Evolutionary conservation across 2,888 invertebrate genomes (phyloP).

Genomic region (Melinaea marsaeus): DNA sequence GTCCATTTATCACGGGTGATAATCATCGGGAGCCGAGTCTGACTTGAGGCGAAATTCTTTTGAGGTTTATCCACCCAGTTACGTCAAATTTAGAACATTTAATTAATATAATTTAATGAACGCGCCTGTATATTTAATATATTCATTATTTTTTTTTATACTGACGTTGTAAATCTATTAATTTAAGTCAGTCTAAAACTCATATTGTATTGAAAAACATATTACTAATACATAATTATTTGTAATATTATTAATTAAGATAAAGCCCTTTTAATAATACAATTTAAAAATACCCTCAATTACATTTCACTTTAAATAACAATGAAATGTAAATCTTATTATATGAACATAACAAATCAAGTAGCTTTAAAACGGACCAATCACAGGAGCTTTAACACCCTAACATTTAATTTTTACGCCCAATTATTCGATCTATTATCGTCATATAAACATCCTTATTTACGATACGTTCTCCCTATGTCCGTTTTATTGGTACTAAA

Average conservation of each 20-base stretch:
- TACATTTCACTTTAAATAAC: not conserved
- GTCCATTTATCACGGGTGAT: constrained; percentile 73
- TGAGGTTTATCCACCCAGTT: constrained; percentile 56
- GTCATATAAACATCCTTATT: constrained; percentile 65
- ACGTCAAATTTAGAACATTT: constrained; percentile 44
- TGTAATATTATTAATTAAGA: no score
- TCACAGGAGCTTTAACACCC: constrained; percentile 42
- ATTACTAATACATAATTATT: no score
- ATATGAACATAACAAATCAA: constrained; percentile 34
- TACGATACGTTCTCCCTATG: constrained; percentile 57
- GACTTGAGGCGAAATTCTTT: constrained; percentile 63
- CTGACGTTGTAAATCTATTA: no score
- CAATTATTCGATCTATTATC: constrained; percentile 69
- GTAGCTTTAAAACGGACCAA: constrained; percentile 46
- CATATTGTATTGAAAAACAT: no score
- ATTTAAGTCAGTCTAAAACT: no score
- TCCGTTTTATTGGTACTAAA: constrained; percentile 70
- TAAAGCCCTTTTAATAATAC: not conserved
- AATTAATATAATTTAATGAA: constrained; percentile 24
- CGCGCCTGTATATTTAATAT: not conserved
- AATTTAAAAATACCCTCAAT: not conserved
- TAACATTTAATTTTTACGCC: constrained; percentile 57
- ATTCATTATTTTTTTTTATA: not conserved
- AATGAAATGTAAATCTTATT: not conserved
- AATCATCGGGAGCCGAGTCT: constrained; percentile 57